Percentiles rank a stretch among this genome's conserved stretches.
phyloP scores from a whole-genome alignment of 2,888 invertebrate genomes.

The Chouioia cunea region DNA sequence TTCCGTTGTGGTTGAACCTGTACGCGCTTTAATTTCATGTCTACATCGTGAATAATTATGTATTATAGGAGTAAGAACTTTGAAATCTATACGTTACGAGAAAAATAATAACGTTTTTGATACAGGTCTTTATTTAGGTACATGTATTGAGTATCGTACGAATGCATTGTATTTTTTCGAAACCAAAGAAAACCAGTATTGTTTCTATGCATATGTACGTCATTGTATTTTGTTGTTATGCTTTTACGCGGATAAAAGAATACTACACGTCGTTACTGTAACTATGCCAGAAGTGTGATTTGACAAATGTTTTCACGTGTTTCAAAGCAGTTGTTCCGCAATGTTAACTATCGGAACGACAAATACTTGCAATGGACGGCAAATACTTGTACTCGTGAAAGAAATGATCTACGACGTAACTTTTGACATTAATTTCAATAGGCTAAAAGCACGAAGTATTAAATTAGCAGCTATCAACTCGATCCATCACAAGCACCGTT shows the following conservation, averaged over 20 bases:
- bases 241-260: conserved; percentile 18
- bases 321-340: too few relatives aligned
- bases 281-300: too few relatives aligned
- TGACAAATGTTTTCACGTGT: too few relatives aligned
- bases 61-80: not conserved
- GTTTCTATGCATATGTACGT: conserved; percentile 18
- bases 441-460: not conserved
- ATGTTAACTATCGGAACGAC: not conserved
- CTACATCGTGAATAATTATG: conserved; percentile 15
- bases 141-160: conserved; percentile 26
- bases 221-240: conserved; percentile 19
- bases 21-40: conserved; percentile 13
- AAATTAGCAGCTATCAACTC: conserved; percentile 22
- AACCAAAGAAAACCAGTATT: conserved; percentile 12
- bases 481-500: conserved; percentile 5
- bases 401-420: conserved; percentile 30
- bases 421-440: conserved; percentile 26
- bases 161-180: conserved; percentile 5
- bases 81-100: conserved; percentile 22
- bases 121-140: conserved; percentile 20
- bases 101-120: conserved; percentile 40
- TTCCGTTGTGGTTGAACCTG: conserved; percentile 1
- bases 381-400: conserved; percentile 13
- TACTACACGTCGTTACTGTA: conserved; percentile 9
- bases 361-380: conserved; percentile 5